These are phyloP conservation scores for Listronotus bonariensis DNA, from an alignment of 1,140 invertebrate genomes.

Conservation along the genomic window DNA sequence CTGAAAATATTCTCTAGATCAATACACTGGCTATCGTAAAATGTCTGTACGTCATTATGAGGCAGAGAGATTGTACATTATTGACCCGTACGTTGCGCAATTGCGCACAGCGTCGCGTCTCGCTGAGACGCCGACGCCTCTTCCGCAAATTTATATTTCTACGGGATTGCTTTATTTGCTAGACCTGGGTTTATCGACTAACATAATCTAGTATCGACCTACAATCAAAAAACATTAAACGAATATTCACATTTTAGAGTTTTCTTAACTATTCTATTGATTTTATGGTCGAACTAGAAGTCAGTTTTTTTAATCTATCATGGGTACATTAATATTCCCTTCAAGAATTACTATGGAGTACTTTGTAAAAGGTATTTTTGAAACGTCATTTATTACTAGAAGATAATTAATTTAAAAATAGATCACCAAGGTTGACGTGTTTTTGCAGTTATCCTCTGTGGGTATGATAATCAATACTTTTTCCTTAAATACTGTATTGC, in stretches of 20 bases:
- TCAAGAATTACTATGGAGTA: too few species aligned
- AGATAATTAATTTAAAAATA: too few species aligned
- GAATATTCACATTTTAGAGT: background rate
- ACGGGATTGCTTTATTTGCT: background rate
- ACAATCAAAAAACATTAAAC: background rate
- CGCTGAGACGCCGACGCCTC: background rate
- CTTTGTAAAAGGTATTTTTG: too few species aligned
- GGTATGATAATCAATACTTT: too few species aligned
- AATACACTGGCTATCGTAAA: constrained; percentile 3
- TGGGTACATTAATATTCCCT: too few species aligned
- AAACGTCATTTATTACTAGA: too few species aligned
- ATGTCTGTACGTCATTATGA: background rate
- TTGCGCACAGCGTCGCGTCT: constrained; percentile 20
- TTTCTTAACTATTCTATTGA: background rate
- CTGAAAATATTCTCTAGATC: constrained; percentile 6
- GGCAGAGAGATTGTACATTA: constrained; percentile 36
- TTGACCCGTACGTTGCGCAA: constrained; percentile 33
- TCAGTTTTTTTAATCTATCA: too few species aligned
- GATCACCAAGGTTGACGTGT: too few species aligned
- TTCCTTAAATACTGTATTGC: too few species aligned
- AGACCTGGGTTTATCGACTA: constrained; percentile 29
- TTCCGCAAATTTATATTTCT: constrained; percentile 10
- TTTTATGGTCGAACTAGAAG: too few species aligned
- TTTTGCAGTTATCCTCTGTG: too few species aligned
- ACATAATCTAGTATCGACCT: background rate